Evolutionary conservation across 2,888 invertebrate species (phyloP).

Genomic region (Holacanthella duospinosa): DNA sequence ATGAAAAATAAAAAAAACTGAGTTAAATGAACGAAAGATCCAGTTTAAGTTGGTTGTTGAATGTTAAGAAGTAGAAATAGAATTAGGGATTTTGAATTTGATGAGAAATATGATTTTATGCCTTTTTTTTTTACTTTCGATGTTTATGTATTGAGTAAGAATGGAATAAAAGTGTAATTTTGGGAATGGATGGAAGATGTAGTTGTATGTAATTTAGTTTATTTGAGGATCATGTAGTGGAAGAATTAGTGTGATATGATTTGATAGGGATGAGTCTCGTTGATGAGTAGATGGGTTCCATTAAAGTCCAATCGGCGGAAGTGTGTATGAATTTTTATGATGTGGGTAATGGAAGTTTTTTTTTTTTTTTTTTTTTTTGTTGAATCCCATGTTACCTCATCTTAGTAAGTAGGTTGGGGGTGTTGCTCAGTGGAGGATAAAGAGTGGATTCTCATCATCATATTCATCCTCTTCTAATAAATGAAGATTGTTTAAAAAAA

Average conservation of each 20-base stretch:
- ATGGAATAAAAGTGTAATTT: too few relatives aligned
- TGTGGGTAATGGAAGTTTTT: neutral
- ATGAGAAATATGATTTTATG: too few relatives aligned
- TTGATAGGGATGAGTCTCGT: neutral
- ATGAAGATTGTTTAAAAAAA: constrained; percentile 17
- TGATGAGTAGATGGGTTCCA: neutral
- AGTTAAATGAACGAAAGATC: too few relatives aligned
- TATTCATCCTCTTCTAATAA: constrained; percentile 11
- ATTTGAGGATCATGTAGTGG: neutral
- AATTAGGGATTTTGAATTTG: too few relatives aligned
- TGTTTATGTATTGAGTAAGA: too few relatives aligned
- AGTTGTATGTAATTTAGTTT: too few relatives aligned
- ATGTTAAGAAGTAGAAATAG: too few relatives aligned
- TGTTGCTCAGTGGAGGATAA: neutral
- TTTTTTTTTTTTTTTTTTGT: neutral
- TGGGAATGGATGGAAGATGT: too few relatives aligned
- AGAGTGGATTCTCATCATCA: neutral
- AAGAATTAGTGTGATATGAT: neutral
- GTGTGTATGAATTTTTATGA: constrained; percentile 4
- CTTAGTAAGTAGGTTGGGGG: neutral
- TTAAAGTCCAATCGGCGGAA: constrained; percentile 1
- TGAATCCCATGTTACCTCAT: neutral
- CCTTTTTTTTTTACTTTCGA: too few relatives aligned
- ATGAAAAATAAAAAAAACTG: too few relatives aligned
- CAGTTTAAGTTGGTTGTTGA: too few relatives aligned